Conservation (phyloP, 2,113 vertebrate species). For the Astatoreochromis straeleni region DNA sequence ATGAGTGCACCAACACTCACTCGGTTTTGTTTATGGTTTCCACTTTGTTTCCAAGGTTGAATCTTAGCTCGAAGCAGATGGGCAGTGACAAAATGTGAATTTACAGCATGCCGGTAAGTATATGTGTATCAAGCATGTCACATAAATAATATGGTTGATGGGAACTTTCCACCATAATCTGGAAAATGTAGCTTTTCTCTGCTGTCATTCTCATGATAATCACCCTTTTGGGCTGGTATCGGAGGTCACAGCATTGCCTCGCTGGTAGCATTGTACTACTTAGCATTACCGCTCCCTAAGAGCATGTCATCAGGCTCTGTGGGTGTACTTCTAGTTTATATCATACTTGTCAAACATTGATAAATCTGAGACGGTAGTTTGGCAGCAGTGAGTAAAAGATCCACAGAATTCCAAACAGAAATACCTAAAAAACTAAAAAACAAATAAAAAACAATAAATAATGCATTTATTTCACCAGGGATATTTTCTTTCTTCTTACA, state of each 20-base stretch:
- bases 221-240: not conserved
- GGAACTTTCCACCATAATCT: not conserved
- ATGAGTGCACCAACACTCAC: not conserved
- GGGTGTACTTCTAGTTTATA: conserved; percentile 70
- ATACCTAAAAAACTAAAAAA: conserved; percentile 43
- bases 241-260: conserved; percentile 2
- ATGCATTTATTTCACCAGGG: not conserved
- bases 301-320: conserved; percentile 71
- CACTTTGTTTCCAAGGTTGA: conserved; percentile 2
- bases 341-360: conserved; percentile 78
- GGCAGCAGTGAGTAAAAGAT: conserved; percentile 78
- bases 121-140: not conserved
- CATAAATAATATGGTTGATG: conserved; percentile 4
- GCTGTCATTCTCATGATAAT: conserved; percentile 6
- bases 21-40: conserved; percentile 10
- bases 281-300: conserved; percentile 71
- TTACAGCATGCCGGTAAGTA: not conserved
- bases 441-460: not conserved
- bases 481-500: not conserved
- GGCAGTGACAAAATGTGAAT: not conserved
- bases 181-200: conserved; percentile 6
- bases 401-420: conserved; percentile 80
- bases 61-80: not conserved
- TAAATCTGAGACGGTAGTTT: conserved; percentile 74
- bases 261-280: conserved; percentile 30